A percentile compares a stretch with the other conserved stretches of the same genome.
phyloP scores from a whole-genome alignment of 92 coral and sea anemone genomes.

The Epizoanthus rinbou region DNA sequence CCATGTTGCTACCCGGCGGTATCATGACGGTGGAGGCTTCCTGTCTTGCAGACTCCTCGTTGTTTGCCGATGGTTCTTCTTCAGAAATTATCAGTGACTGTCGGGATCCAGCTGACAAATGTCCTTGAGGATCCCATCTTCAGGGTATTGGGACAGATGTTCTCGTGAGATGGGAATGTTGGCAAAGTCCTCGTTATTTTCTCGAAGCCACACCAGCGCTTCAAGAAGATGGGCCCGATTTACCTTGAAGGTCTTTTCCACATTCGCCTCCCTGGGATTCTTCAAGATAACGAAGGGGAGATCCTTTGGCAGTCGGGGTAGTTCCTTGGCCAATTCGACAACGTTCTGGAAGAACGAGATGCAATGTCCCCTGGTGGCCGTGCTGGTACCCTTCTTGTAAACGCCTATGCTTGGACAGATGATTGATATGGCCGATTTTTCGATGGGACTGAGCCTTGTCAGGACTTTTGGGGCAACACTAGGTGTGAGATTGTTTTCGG shows the following conservation, averaged over 20 bases:
- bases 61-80: too few species aligned
- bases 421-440: constrained; percentile 19
- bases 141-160: background rate
- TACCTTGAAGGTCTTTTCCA: constrained; percentile 19
- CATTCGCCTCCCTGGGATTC: constrained; percentile 11
- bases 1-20: too few species aligned
- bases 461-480: constrained; percentile 17
- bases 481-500: constrained; percentile 11
- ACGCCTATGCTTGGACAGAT: constrained; percentile 24
- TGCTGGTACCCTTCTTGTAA: constrained; percentile 17
- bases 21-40: too few species aligned
- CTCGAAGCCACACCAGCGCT: background rate
- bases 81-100: too few species aligned
- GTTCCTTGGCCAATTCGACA: constrained; percentile 16
- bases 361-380: constrained; percentile 23
- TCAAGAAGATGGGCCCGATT: constrained; percentile 18
- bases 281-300: constrained; percentile 5
- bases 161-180: constrained; percentile 22
- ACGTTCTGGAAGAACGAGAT: constrained; percentile 18
- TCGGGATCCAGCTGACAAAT: too few species aligned
- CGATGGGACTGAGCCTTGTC: constrained; percentile 3
- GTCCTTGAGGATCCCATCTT: too few species aligned
- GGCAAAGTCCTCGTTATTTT: constrained; percentile 12
- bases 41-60: too few species aligned
- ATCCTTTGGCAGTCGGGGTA: background rate